Base-by-base conservation (phyloP, 2,888 invertebrate species). In the Gnatocerus cornutus region DNA sequence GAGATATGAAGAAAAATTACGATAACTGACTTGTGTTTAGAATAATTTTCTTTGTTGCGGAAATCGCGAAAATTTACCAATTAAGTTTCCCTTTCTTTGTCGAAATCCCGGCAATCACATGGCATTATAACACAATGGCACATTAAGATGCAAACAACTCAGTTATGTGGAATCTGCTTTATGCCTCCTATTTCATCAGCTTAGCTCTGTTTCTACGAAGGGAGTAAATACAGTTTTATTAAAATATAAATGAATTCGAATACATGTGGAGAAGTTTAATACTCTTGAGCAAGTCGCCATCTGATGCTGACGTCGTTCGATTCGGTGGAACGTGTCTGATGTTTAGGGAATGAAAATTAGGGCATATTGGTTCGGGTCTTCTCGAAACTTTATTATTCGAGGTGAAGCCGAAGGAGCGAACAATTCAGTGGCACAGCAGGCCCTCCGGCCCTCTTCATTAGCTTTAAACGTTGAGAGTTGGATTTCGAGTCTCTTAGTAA, bases 1-100 rank as follows among this genome's bases (percentile, higher is more conserved):
- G 21, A 21, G 21, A 21, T 21, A 21, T 3, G 21, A 21, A 21
- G 21, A n/a, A n/a, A n/a, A n/a, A n/a, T n/a, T n/a, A n/a, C n/a
- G n/a, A n/a, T n/a, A n/a, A n/a, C n/a, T n/a, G n/a, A n/a, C n/a
- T n/a, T n/a, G n/a, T n/a, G n/a, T n/a, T n/a, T n/a, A n/a, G n/a
- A n/a, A n/a, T n/a, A n/a, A n/a, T n/a, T n/a, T n/a, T n/a, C n/a
- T n/a, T n/a, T n/a, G n/a, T n/a, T n/a, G n/a, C n/a, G n/a, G n/a
- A n/a, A n/a, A n/a, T n/a, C 48, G 64, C 21, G 46, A 13, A 55
- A 55, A 27, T 41, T 41, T 43, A 7, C 45, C 55, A 55, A 64
- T 64, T 64, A 64, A 64, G 55, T 53, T 64, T 64, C 53, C 30
- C 64, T 55, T 64, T 63, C 63, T 64, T 45, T 45, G 14, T 64